Conservation (phyloP, 2,797 vertebrate species). For the Ispidina picta region DNA sequence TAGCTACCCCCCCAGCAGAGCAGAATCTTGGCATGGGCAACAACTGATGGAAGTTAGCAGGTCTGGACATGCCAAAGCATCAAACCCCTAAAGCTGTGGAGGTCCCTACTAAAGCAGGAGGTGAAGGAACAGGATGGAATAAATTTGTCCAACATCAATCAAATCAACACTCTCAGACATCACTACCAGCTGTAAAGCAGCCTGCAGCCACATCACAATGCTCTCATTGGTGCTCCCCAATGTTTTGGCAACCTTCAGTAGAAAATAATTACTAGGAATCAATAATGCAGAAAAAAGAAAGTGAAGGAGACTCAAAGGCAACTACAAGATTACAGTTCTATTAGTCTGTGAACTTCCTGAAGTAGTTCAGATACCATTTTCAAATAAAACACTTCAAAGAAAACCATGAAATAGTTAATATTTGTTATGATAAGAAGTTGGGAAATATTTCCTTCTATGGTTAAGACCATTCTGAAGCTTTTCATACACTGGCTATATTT, state of each 20-base stretch:
- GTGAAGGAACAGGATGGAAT: background rate
- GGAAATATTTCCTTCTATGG: background rate
- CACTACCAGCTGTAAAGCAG: background rate
- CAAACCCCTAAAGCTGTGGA: background rate
- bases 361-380: background rate
- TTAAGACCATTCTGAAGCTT: background rate
- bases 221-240: background rate
- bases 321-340: background rate
- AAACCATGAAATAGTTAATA: background rate
- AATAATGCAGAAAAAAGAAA: background rate
- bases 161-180: background rate
- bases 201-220: background rate
- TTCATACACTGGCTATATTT: background rate
- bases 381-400: background rate
- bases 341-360: background rate
- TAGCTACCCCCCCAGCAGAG: background rate
- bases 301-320: background rate
- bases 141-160: background rate
- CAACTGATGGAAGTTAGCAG: background rate
- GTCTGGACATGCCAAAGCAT: slow-evolving; percentile 7
- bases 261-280: background rate
- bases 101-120: background rate
- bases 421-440: background rate
- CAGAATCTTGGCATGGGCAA: slow-evolving; percentile 6
- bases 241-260: background rate